Conservation (phyloP, 2,888 invertebrate genomes). For the Hypercompe scribonia region DNA sequence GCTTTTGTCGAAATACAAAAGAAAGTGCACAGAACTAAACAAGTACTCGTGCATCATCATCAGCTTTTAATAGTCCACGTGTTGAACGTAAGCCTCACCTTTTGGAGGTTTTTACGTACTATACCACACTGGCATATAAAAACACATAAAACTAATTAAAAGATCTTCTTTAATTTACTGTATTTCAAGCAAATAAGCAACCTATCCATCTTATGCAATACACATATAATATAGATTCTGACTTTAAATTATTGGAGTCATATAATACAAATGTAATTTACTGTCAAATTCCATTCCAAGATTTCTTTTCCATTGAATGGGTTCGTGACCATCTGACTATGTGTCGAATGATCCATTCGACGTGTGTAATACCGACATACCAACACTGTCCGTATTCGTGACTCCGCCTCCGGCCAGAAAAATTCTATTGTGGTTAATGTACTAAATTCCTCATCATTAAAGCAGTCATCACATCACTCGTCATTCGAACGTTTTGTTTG, state of each 20-base stretch:
- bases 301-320: slow-evolving; percentile 63
- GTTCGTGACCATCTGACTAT: slow-evolving; percentile 69
- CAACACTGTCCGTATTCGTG: slow-evolving; percentile 67
- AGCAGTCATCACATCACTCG: slow-evolving; percentile 71
- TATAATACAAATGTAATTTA: slow-evolving; percentile 48
- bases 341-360: slow-evolving; percentile 69
- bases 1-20: not conserved
- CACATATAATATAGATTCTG: not conserved
- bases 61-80: too few species aligned
- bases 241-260: slow-evolving; percentile 11
- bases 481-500: slow-evolving; percentile 67
- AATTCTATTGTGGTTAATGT: slow-evolving; percentile 84
- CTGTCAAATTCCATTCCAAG: slow-evolving; percentile 59
- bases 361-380: slow-evolving; percentile 65
- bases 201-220: not conserved
- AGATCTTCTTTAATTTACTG: too few species aligned
- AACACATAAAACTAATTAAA: too few species aligned
- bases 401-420: slow-evolving; percentile 80
- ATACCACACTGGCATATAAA: too few species aligned
- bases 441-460: slow-evolving; percentile 83
- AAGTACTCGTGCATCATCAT: too few species aligned
- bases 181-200: too few species aligned
- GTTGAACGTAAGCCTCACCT: too few species aligned
- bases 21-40: not conserved
- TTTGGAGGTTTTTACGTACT: too few species aligned